Evolutionary conservation across 2,113 vertebrate genomes (phyloP).

Genomic region (Glareola pratincola): DNA sequence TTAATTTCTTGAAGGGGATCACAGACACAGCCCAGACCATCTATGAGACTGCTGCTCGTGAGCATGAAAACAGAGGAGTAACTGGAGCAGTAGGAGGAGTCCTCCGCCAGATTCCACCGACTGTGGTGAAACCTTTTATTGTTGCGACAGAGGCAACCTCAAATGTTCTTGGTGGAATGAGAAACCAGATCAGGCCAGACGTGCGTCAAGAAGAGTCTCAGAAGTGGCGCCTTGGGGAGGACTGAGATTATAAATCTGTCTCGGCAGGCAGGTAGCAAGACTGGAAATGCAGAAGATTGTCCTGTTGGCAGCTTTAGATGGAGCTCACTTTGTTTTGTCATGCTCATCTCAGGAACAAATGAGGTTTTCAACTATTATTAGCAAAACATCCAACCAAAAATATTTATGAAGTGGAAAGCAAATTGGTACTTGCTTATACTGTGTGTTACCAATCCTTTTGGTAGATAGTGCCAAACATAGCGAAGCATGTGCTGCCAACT

Average conservation of each 20-base stretch:
- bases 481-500: conserved; percentile 53
- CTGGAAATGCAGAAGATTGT: background rate
- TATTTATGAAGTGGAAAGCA: conserved; percentile 19
- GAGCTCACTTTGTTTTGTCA: conserved; percentile 13
- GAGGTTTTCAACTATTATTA: conserved; percentile 39
- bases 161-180: conserved; percentile 95
- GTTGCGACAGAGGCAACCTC: conserved; percentile 97
- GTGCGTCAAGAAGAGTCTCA: conserved; percentile 96
- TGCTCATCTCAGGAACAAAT: conserved; percentile 77
- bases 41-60: conserved; percentile 93
- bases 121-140: conserved; percentile 93
- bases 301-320: conserved; percentile 11
- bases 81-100: conserved; percentile 96
- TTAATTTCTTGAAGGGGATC: conserved; percentile 80
- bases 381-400: conserved; percentile 67
- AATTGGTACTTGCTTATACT: conserved; percentile 39
- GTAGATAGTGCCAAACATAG: conserved; percentile 61
- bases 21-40: conserved; percentile 95
- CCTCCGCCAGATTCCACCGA: conserved; percentile 92
- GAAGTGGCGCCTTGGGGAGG: conserved; percentile 92
- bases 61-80: conserved; percentile 95
- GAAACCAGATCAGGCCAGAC: conserved; percentile 96
- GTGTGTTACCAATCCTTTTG: conserved; percentile 18
- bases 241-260: conserved; percentile 54
- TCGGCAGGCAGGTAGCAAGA: background rate